These are phyloP conservation scores for Enteromius thamalakanensis DNA, from an alignment of 2,797 vertebrate species.

Conservation along the genomic window DNA sequence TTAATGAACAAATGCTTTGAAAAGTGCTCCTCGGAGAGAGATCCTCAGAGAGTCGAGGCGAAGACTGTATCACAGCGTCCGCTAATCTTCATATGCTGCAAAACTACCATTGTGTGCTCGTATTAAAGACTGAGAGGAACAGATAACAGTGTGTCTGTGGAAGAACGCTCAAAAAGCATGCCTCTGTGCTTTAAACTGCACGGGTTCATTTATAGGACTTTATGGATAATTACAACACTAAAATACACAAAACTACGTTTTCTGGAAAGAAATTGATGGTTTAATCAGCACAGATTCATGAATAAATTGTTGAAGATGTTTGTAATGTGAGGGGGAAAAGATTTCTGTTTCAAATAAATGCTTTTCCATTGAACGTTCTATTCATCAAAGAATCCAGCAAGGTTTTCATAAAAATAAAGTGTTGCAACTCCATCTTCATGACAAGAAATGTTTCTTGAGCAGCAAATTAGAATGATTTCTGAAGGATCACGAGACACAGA, in stretches of 20 bases:
- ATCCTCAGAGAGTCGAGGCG: constrained; percentile 3
- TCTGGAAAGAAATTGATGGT: not conserved
- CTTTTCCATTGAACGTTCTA: not conserved
- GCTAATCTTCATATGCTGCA: constrained; percentile 4
- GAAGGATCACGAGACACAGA: not conserved
- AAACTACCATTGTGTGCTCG: not conserved
- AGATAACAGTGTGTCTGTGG: not conserved
- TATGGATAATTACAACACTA: not conserved
- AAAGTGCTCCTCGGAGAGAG: constrained; percentile 9
- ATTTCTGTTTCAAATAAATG: not conserved
- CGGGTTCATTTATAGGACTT: too few relatives aligned
- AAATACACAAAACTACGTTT: not conserved
- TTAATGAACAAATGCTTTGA: constrained; percentile 45
- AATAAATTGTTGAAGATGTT: not conserved
- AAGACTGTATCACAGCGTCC: not conserved
- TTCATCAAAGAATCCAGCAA: not conserved
- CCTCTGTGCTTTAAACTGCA: not conserved
- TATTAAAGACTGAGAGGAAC: not conserved
- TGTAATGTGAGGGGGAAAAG: not conserved
- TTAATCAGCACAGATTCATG: not conserved
- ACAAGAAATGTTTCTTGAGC: not conserved
- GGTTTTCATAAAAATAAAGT: not conserved
- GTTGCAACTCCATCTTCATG: not conserved
- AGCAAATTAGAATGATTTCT: not conserved
- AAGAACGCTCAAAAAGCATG: not conserved